Percentiles rank a stretch among this genome's conserved stretches.
Evolutionary conservation across 92 coral and sea anemone genomes (phyloP).

Genomic region (Bergia puertoricense): DNA sequence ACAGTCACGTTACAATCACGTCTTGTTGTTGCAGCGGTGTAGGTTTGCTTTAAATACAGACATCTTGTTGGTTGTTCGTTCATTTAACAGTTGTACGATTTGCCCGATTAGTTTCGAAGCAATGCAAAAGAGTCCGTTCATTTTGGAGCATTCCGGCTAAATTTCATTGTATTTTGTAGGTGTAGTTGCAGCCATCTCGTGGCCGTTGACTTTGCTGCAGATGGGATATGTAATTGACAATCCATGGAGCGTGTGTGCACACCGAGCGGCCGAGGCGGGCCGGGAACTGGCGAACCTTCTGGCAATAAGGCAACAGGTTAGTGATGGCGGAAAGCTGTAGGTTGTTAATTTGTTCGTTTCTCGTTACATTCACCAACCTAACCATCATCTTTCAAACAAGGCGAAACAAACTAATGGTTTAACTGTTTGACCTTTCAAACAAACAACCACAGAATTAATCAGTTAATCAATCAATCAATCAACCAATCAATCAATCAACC

Average conservation of each 20-base stretch:
- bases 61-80: too few species aligned
- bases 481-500: too few species aligned
- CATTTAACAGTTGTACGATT: too few species aligned
- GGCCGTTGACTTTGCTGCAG: slow-evolving; percentile 79
- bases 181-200: slow-evolving; percentile 71
- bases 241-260: slow-evolving; percentile 91
- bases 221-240: slow-evolving; percentile 83
- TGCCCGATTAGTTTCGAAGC: too few species aligned
- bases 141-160: not conserved
- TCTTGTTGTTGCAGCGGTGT: too few species aligned
- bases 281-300: slow-evolving; percentile 78
- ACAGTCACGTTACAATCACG: too few species aligned
- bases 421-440: too few species aligned
- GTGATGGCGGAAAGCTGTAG: not conserved
- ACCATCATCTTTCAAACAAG: not conserved
- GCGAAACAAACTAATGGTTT: not conserved
- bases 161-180: slow-evolving; percentile 44
- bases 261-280: slow-evolving; percentile 83
- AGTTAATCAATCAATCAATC: too few species aligned
- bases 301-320: slow-evolving; percentile 69
- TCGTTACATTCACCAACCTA: not conserved
- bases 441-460: too few species aligned
- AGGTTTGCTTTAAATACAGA: too few species aligned
- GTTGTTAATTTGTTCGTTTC: not conserved
- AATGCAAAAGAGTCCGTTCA: not conserved